Evolutionary conservation across 1,140 invertebrate genomes (phyloP), one percentile per base, ranked within the genome.

Genomic region (Brevipalpus yothersi): DNA sequence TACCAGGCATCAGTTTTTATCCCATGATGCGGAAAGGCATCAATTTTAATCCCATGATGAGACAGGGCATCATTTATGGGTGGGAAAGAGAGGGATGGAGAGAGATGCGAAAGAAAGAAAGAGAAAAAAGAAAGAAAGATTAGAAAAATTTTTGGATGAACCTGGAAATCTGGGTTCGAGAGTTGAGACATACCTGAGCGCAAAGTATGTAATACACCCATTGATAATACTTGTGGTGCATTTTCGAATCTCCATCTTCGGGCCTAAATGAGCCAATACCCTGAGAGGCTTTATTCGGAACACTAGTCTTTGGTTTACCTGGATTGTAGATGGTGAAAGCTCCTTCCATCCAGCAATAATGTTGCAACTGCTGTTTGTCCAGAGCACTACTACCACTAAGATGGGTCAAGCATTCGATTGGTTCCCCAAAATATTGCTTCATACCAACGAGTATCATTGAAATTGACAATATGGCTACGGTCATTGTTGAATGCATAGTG

Each of bases 181-280:
- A 31, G 5, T 31, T 31, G 15, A 54, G 21, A 54, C 54, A 15
- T 40, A 41, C 40, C 23, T 57, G 56, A 11, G 43, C 43, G 56
- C n/a, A 23, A 10, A 57, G 23, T 10, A 57, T 19, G n/a, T 23
- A 57, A 21, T 57, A 57, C 3, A 58, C 58, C 67, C 68, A 69
- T 63, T 68, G 67, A 49, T 68, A 68, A 62, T 74, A 74, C 53
- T 61, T 62, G 58, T 68, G 67, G 58, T 65, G 67, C 7, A 65
- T 60, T 47, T 63, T 86, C 68, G 77, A 80, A 68, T 86, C 84
- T 49, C 51, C 42, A 12, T 63, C 59, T 23, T 58, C 62, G 1
- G 55, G 54, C 5, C 43, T 60, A 39, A 62, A 63, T 19, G 60
- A 65, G 10, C 19, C 15, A 8, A 70, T 63, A 51, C 69, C 69